Evolutionary conservation across 2,113 vertebrate genomes (phyloP), one percentile per base, ranked within the genome.

Genomic region (Columba livia): DNA sequence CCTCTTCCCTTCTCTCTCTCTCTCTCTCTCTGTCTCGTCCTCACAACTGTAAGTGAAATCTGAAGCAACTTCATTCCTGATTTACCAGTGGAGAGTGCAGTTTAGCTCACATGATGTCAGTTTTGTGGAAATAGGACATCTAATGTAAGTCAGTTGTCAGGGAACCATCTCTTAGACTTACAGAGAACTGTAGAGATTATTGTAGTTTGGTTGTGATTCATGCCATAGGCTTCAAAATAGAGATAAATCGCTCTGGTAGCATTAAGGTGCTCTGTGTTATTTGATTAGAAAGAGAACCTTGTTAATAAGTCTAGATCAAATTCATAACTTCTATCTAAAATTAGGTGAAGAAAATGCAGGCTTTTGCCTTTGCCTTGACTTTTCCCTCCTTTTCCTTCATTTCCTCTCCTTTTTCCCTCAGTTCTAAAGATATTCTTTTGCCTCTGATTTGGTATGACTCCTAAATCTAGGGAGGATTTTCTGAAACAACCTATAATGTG

Each of bases 21-120:
- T 42, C 10, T 42, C 13, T 44, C 42, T 21, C 10, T 42, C 13
- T 44, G 15, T 21, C 23, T 4, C 6, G 5, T 6, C 11, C 15
- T 61, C 40, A 26, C 48, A 75, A 1, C 15, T 79, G 2, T 56
- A 44, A 64, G 29, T 67, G 82, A 71, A 67, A 60, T 53, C 42
- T 93, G 44, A 47, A 82, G 29, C 1, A 2, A 4, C 42, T 65
- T 69, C 18, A 12, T 19, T 82, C 13, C 10, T 71, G 16, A 56
- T 20, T 65, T 40, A 4, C 0, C n/a, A 36, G 14, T 1, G 0
- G 28, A 61, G 44, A 61, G 11, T 36, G 28, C 1, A 0, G 23
- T 88, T 93, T 73, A 86, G 18, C 50, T 80, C 3, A 1, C 9
- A 9, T 60, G 15, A 61, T 0, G 0, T 56, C 42, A 66, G 11